These are phyloP conservation scores for Sarcophaga variegata DNA, from an alignment of 2,888 invertebrate genomes.

Conservation along the genomic window DNA sequence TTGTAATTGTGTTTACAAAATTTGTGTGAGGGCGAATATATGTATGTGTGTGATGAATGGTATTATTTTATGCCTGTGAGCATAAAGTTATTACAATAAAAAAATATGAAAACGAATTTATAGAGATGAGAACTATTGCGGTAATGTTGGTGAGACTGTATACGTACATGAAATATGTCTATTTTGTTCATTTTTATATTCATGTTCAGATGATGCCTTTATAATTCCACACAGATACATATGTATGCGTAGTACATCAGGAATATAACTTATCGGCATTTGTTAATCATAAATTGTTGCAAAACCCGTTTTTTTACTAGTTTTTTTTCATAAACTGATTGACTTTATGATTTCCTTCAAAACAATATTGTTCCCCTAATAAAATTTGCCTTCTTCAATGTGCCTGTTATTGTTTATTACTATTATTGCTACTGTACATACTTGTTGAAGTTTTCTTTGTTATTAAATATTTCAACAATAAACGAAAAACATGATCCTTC, in stretches of 20 bases:
- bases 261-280: neutral
- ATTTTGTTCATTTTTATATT: neutral
- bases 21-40: constrained; percentile 9
- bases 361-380: too few relatives aligned
- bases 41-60: neutral
- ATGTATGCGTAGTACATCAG: too few relatives aligned
- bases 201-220: neutral
- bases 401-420: neutral
- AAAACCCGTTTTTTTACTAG: neutral
- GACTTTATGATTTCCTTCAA: too few relatives aligned
- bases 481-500: constrained; percentile 22
- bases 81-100: neutral
- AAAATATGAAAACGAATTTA: neutral
- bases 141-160: neutral
- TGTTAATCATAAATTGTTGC: neutral
- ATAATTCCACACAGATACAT: neutral
- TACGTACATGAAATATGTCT: neutral
- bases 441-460: neutral
- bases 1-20: constrained; percentile 7
- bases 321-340: too few relatives aligned
- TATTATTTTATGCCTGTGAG: neutral
- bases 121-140: neutral
- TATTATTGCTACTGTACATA: neutral
- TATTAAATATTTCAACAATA: constrained; percentile 1
- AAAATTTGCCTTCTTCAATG: too few relatives aligned